Evolutionary conservation across 2,113 vertebrate genomes (phyloP).

Genomic region (Kobus ellipsiprymnus): DNA sequence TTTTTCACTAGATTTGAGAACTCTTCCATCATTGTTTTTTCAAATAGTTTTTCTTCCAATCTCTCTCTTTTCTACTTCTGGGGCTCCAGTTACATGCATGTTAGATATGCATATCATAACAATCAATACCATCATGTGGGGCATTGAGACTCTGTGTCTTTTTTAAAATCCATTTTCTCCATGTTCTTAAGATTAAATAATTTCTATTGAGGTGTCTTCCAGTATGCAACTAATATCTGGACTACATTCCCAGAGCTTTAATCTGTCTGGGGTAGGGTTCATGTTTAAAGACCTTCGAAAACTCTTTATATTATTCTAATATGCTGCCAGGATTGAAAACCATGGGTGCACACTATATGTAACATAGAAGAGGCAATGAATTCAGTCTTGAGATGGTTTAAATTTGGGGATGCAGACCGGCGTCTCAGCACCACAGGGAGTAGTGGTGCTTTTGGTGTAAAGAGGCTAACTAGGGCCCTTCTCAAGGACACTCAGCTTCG

Average conservation of each 20-base stretch:
- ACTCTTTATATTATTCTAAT: not conserved
- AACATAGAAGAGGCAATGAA: not conserved
- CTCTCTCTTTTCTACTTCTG: not conserved
- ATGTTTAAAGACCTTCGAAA: not conserved
- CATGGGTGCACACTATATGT: not conserved
- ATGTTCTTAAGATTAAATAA: not conserved
- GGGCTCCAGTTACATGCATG: not conserved
- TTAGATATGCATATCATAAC: not conserved
- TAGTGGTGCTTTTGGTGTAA: not conserved
- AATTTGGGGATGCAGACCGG: not conserved
- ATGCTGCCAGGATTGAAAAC: not conserved
- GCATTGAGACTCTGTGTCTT: not conserved
- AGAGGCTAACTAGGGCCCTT: not conserved
- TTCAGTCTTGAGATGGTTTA: not conserved
- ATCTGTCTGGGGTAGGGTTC: not conserved
- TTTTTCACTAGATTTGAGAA: not conserved
- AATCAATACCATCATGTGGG: not conserved
- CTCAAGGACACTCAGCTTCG: not conserved
- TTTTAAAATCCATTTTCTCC: not conserved
- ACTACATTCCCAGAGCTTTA: not conserved
- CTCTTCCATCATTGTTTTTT: not conserved
- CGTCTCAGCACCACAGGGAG: not conserved
- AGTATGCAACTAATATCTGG: not conserved
- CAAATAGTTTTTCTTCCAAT: not conserved
- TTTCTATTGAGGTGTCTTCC: not conserved